phyloP scores from a whole-genome alignment of 2,113 vertebrate species.

The Hydropotes inermis region DNA sequence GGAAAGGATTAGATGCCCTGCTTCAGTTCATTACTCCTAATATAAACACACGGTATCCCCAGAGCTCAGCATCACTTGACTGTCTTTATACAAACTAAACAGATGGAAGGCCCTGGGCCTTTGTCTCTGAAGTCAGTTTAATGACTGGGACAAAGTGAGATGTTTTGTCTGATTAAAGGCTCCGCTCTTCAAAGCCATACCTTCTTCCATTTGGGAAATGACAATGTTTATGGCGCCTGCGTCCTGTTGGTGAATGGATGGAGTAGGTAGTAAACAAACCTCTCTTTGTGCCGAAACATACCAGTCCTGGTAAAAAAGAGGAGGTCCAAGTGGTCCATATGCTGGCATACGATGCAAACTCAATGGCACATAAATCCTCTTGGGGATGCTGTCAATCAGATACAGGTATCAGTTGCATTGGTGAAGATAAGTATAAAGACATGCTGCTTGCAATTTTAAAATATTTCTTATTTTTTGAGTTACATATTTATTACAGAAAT shows the following conservation, averaged over 20 bases:
- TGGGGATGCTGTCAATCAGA: background rate
- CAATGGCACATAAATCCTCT: background rate
- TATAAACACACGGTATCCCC: constrained; percentile 67
- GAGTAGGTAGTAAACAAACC: background rate
- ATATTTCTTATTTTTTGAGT: background rate
- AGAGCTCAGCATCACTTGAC: constrained; percentile 36
- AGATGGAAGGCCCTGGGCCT: constrained; percentile 69
- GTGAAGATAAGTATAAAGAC: background rate
- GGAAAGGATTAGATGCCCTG: constrained; percentile 70
- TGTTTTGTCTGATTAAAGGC: constrained; percentile 70
- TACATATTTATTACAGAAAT: background rate
- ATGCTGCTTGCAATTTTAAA: background rate
- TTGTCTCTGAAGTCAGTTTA: constrained; percentile 74
- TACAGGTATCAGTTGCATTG: no score
- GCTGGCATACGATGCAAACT: background rate
- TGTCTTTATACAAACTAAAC: constrained; percentile 65
- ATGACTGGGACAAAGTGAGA: constrained; percentile 69
- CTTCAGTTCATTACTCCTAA: constrained; percentile 69
- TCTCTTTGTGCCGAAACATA: background rate
- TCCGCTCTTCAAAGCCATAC: constrained; percentile 64
- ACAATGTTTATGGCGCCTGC: constrained; percentile 51
- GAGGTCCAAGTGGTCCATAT: background rate
- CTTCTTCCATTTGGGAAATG: constrained; percentile 66
- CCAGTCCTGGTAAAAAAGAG: background rate
- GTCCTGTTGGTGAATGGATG: constrained; percentile 31